These are phyloP conservation scores for Drosophila erecta DNA, from an alignment of 1,140 invertebrate genomes.

Conservation along the genomic window DNA sequence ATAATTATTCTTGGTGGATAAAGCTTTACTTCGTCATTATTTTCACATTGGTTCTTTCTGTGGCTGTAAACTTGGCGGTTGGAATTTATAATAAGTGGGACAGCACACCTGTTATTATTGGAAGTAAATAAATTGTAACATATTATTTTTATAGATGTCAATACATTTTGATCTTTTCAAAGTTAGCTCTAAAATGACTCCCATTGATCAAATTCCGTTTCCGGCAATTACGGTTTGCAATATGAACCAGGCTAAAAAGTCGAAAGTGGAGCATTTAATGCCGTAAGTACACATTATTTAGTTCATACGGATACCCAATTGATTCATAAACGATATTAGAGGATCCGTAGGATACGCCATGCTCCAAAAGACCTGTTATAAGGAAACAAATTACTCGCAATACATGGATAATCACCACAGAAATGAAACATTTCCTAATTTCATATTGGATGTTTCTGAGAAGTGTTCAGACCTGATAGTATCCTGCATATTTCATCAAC, in stretches of 20 bases:
- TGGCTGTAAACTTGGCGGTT: conserved; percentile 88
- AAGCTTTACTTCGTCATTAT: conserved; percentile 85
- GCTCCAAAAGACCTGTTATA: conserved; percentile 69
- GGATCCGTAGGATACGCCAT: conserved; percentile 59
- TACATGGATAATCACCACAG: conserved; percentile 34
- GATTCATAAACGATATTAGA: conserved; percentile 9
- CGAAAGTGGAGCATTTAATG: conserved; percentile 65
- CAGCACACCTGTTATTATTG: conserved; percentile 90
- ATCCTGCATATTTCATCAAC: conserved; percentile 46
- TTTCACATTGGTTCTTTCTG: conserved; percentile 87
- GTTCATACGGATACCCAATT: no score
- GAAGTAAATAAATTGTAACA: conserved; percentile 65
- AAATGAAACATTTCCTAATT: conserved; percentile 58
- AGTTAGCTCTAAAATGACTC: conserved; percentile 87
- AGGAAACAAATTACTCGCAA: conserved; percentile 48
- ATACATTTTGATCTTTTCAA: neutral
- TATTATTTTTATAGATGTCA: no score
- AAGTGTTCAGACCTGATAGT: conserved; percentile 69
- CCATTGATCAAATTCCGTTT: conserved; percentile 89
- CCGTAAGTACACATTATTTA: conserved; percentile 27
- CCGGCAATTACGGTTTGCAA: conserved; percentile 93
- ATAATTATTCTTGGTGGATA: conserved; percentile 31
- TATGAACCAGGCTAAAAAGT: conserved; percentile 90
- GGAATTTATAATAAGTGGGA: conserved; percentile 90
- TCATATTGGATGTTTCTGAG: conserved; percentile 52